Conservation (phyloP, 1,140 invertebrate genomes). For the Ruditapes philippinarum region DNA sequence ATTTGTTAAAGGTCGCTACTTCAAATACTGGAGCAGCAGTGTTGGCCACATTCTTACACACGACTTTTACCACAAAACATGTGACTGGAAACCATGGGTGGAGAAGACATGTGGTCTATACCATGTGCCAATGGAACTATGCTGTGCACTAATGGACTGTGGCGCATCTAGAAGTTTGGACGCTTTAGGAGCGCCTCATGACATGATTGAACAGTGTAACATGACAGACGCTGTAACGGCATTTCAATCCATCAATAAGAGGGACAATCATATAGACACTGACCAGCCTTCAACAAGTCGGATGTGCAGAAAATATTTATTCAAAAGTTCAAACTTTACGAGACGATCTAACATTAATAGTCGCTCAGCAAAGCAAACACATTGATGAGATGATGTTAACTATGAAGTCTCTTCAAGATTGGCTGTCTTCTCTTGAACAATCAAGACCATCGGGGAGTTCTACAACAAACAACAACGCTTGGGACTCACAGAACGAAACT, state of each 20-base stretch:
- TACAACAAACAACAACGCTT: neutral
- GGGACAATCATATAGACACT: no score
- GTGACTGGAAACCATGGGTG: slow-evolving; percentile 1
- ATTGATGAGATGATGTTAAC: neutral
- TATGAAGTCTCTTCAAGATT: neutral
- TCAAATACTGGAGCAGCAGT: no score
- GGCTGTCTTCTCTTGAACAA: neutral
- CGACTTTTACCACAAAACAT: neutral
- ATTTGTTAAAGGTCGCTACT: no score
- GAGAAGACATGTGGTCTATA: neutral
- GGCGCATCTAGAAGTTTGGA: neutral
- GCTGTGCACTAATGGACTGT: slow-evolving; percentile 39
- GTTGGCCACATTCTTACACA: neutral
- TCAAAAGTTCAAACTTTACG: neutral
- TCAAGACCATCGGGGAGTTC: neutral
- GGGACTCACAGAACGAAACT: neutral
- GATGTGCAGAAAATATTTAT: neutral
- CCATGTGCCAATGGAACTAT: slow-evolving; percentile 35
- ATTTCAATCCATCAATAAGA: no score
- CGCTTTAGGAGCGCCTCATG: neutral
- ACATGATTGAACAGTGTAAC: slow-evolving; percentile 15
- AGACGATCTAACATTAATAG: neutral
- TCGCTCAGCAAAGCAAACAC: neutral
- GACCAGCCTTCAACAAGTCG: neutral
- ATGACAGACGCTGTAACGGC: neutral